Base-by-base conservation (phyloP, 2,888 invertebrate species). In the Dusona sp. region DNA sequence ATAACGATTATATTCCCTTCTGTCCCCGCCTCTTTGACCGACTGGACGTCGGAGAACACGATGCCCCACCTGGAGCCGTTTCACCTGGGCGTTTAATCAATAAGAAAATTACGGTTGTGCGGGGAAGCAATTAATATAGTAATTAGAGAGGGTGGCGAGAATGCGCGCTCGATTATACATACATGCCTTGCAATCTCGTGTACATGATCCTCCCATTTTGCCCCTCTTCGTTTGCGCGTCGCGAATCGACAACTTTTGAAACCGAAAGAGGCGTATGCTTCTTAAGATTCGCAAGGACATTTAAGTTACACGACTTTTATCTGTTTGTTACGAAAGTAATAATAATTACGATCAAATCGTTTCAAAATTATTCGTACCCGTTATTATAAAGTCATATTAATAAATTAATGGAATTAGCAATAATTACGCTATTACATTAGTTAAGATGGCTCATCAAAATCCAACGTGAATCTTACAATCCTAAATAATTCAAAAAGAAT, bases 121-220 rank as follows among this genome's bases (percentile, higher is more conserved):
- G 85, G 87, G 84, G 89, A 90, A 90, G 90, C 87, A 92, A 92
- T 91, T 91, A 91, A 91, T 92, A 90, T 89, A 90, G 90, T 89
- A 90, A 91, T 92, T 91, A 90, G 88, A 86, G 79, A 79, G 87
- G 54, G 80, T 88, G 89, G 85, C 88, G 85, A 87, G 68, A 74
- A 81, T 70, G 81, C 68, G 74, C 74, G 84, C 64, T 72, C 80
- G 80, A 73, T 83, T 83, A 67, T 83, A 72, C 70, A 65, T 80
- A 73, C 64, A 48, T 38, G 33, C 9, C 73, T 67, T 83, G 77
- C 80, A 67, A 77, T 79, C 72, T 75, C 45, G 61, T 29, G 38
- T 83, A 72, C 61, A 36, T 48, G 79, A 78, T 77, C 83, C 77
- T 77, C 77, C 83, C 83, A 83, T 86, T 61, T 83, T 65, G 29